Conservation (phyloP, 2,888 invertebrate species). For the Nipponacmea schrenckii region DNA sequence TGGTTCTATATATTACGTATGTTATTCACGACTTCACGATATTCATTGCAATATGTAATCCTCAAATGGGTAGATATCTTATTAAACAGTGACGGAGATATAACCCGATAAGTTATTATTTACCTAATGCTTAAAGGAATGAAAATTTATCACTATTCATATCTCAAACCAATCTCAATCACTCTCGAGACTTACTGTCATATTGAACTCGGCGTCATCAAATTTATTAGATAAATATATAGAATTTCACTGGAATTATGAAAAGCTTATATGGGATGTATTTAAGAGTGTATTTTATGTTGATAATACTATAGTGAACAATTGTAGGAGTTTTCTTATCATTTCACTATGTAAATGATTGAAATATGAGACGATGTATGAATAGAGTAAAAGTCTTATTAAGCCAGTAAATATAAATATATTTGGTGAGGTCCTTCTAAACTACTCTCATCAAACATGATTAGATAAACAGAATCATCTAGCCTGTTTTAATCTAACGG, state of each 20-base stretch:
- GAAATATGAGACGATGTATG: constrained; percentile 1
- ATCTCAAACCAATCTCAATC: too few relatives aligned
- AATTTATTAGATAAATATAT: not conserved
- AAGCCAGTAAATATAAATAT: not conserved
- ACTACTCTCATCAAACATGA: not conserved
- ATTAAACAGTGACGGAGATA: too few relatives aligned
- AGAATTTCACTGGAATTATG: not conserved
- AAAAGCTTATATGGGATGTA: not conserved
- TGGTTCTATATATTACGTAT: too few relatives aligned
- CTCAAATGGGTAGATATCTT: too few relatives aligned
- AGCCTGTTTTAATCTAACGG: not conserved
- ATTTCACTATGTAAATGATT: constrained; percentile 3
- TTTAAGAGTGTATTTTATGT: too few relatives aligned
- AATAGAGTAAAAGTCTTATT: not conserved
- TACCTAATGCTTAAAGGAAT: too few relatives aligned
- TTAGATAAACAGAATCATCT: constrained; percentile 3
- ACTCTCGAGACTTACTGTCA: not conserved
- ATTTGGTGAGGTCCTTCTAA: not conserved
- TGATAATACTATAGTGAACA: not conserved
- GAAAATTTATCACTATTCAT: too few relatives aligned
- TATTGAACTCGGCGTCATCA: not conserved
- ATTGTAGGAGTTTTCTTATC: not conserved
- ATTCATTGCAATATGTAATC: too few relatives aligned
- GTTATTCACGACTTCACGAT: too few relatives aligned
- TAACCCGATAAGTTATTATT: too few relatives aligned